These are phyloP conservation scores for Cherax quadricarinatus DNA, from an alignment of 1,140 invertebrate species.

Conservation along the genomic window DNA sequence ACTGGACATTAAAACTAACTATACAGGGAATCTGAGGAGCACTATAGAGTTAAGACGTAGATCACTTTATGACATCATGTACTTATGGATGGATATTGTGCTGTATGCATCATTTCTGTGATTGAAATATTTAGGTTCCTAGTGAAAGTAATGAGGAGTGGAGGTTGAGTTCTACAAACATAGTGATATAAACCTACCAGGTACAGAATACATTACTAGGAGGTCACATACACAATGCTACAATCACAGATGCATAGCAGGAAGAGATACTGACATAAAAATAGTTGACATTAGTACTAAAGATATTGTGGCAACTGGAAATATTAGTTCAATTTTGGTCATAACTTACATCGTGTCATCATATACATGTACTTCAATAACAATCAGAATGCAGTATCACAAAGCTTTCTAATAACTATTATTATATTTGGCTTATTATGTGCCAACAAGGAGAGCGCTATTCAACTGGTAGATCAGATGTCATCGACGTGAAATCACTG, in stretches of 20 bases:
- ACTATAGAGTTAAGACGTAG: background rate
- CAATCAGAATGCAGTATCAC: background rate
- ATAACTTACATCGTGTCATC: background rate
- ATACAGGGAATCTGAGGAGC: background rate
- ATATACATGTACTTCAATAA: background rate
- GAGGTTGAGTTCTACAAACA: background rate
- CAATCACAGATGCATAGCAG: constrained; percentile 45
- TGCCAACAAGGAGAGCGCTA: background rate
- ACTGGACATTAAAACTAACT: constrained; percentile 1
- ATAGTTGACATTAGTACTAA: constrained; percentile 6
- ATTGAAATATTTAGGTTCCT: background rate
- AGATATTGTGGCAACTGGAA: constrained; percentile 20
- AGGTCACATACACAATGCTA: constrained; percentile 15
- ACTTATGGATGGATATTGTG: constrained; percentile 35
- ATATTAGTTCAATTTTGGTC: constrained; percentile 3
- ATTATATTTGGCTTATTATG: background rate
- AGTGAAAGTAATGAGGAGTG: constrained; percentile 15
- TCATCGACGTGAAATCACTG: background rate
- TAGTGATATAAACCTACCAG: constrained; percentile 9
- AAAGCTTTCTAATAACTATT: background rate
- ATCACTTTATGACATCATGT: background rate
- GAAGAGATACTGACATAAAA: constrained; percentile 18
- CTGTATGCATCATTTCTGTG: background rate
- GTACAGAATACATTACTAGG: background rate
- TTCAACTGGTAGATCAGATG: background rate